Conservation (phyloP, 2,797 vertebrate genomes). For the Heterohyrax brucei region DNA sequence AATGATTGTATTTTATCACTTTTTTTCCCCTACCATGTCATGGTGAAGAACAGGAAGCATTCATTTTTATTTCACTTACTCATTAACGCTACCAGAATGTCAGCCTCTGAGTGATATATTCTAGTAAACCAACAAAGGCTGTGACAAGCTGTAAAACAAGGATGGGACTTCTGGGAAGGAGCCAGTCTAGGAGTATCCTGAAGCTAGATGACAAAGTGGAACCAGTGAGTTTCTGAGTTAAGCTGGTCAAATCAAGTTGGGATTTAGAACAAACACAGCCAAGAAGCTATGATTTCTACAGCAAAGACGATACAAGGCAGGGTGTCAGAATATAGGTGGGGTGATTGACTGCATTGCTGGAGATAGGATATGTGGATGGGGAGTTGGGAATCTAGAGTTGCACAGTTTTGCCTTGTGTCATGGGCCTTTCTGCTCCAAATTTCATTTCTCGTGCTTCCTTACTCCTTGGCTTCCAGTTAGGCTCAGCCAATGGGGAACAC, state of each 20-base stretch:
- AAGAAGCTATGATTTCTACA: not conserved
- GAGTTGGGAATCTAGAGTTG: not conserved
- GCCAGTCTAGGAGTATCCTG: not conserved
- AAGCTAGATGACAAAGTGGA: not conserved
- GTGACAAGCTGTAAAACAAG: not conserved
- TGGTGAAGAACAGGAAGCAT: conserved; percentile 4
- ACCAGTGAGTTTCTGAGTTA: not conserved
- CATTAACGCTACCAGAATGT: conserved; percentile 11
- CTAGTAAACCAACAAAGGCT: conserved; percentile 6
- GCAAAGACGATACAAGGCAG: not conserved
- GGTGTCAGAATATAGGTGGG: not conserved
- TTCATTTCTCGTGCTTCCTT: not conserved
- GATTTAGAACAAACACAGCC: not conserved
- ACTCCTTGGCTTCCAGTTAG: not conserved
- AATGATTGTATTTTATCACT: conserved; percentile 46
- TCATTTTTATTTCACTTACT: conserved; percentile 66
- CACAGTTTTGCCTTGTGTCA: not conserved
- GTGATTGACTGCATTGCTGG: not conserved
- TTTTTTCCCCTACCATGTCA: not conserved
- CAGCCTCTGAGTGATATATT: conserved; percentile 15
- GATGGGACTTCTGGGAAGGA: not conserved
- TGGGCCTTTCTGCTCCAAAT: not conserved
- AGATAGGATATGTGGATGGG: not conserved
- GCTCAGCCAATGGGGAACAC: not conserved
- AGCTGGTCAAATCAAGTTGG: not conserved